phyloP scores from a whole-genome alignment of 2,113 vertebrate species.

The Paedocypris sp. region DNA sequence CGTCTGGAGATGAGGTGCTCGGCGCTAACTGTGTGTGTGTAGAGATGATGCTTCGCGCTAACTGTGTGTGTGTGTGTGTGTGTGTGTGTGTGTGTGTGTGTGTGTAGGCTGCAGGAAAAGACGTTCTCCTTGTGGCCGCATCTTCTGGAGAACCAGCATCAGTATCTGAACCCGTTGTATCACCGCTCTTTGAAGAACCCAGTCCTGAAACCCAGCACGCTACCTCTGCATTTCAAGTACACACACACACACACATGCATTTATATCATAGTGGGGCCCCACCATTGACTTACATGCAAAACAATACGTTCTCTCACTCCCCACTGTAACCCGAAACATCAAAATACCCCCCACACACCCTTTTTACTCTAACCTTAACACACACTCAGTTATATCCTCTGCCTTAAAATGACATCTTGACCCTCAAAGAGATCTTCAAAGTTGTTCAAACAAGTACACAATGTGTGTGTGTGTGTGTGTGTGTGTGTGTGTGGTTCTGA shows the following conservation, averaged over 20 bases:
- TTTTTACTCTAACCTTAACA: too few relatives aligned
- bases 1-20: slow-evolving; percentile 59
- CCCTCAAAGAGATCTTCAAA: too few relatives aligned
- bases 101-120: slow-evolving; percentile 61
- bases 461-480: too few relatives aligned
- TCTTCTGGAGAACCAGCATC: slow-evolving; percentile 60
- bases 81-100: not conserved
- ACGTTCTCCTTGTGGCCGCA: slow-evolving; percentile 72
- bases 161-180: slow-evolving; percentile 66
- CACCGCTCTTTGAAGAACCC: slow-evolving; percentile 49
- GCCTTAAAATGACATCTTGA: too few relatives aligned
- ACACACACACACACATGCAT: not conserved
- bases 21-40: not conserved
- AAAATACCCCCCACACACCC: too few relatives aligned
- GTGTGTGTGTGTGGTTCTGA: too few relatives aligned
- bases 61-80: slow-evolving; percentile 1
- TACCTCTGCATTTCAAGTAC: slow-evolving; percentile 70
- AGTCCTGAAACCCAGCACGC: slow-evolving; percentile 60
- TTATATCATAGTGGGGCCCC: too few relatives aligned
- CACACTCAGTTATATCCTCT: too few relatives aligned
- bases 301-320: too few relatives aligned
- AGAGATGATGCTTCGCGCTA: not conserved
- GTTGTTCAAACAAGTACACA: too few relatives aligned
- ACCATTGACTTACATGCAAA: too few relatives aligned
- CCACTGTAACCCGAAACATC: too few relatives aligned